Conservation (phyloP, 2,113 vertebrate species). For the Illadopsis cleaveri region DNA sequence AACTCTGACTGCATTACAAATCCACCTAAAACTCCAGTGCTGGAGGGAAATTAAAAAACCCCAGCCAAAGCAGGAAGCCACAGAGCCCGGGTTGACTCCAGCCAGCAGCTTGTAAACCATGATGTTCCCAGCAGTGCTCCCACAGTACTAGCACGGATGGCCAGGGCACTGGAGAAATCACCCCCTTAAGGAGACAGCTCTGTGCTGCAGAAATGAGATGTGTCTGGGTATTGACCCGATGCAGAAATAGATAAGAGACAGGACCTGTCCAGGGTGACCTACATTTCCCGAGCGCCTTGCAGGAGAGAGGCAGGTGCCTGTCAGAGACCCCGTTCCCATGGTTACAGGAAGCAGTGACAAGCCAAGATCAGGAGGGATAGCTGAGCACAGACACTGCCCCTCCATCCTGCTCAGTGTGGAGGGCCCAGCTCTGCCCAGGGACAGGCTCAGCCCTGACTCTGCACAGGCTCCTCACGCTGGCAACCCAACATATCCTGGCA, state of each 20-base stretch:
- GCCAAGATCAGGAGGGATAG: neutral
- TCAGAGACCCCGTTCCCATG: neutral
- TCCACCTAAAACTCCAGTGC: neutral
- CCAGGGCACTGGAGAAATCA: neutral
- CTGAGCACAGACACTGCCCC: neutral
- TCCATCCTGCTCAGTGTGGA: neutral
- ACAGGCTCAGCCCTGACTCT: accelerated
- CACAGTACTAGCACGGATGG: neutral
- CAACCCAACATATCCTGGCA: accelerated
- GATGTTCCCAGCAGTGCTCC: neutral
- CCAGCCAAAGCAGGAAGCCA: neutral
- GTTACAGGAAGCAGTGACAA: neutral
- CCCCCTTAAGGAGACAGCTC: neutral
- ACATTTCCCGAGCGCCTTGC: accelerated
- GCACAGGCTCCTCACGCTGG: accelerated
- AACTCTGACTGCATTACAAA: neutral
- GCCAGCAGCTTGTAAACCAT: neutral
- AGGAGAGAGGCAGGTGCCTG: neutral
- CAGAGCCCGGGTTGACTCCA: accelerated
- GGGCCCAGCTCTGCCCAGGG: neutral
- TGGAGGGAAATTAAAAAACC: neutral
- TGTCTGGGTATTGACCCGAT: accelerated
- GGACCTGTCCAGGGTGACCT: neutral
- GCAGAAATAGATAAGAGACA: neutral
- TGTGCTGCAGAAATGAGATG: neutral